These are phyloP conservation scores for Chiroxiphia lanceolata DNA, from an alignment of 2,797 vertebrate genomes.

Conservation along the genomic window DNA sequence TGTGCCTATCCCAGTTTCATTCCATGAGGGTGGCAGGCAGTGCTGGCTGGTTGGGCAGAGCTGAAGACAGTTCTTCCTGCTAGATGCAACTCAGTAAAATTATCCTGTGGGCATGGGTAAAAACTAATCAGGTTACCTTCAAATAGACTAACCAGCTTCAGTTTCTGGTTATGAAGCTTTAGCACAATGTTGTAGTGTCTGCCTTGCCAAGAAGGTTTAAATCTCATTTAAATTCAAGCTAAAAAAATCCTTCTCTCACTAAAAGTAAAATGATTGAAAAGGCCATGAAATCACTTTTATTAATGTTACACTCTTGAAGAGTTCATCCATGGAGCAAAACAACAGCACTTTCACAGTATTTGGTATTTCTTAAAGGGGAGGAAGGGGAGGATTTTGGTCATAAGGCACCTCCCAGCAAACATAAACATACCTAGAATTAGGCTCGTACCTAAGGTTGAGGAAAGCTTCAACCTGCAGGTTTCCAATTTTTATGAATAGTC, in stretches of 20 bases:
- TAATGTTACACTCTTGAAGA: not conserved
- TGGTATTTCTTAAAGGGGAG: not conserved
- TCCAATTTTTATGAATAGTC: not conserved
- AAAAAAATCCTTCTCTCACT: not conserved
- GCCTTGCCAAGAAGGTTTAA: constrained; percentile 25
- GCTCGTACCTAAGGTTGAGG: accelerated
- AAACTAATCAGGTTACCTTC: not conserved
- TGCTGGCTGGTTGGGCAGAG: not conserved
- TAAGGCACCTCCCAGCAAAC: not conserved
- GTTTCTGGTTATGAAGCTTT: not conserved
- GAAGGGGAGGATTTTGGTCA: not conserved
- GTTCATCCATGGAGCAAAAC: constrained; percentile 1
- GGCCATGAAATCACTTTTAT: constrained; percentile 18
- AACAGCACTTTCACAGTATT: not conserved
- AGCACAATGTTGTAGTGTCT: constrained; percentile 34
- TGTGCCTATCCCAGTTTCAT: not conserved
- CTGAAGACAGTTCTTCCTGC: not conserved
- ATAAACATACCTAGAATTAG: not conserved
- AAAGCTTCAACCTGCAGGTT: not conserved
- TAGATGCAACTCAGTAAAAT: not conserved
- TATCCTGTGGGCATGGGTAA: not conserved
- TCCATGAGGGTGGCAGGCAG: not conserved
- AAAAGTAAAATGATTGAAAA: constrained; percentile 26
- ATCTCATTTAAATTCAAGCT: constrained; percentile 26
- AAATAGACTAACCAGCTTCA: not conserved